Base-by-base conservation (phyloP, 2,888 invertebrate genomes). In the Chydorus sphaericus region DNA sequence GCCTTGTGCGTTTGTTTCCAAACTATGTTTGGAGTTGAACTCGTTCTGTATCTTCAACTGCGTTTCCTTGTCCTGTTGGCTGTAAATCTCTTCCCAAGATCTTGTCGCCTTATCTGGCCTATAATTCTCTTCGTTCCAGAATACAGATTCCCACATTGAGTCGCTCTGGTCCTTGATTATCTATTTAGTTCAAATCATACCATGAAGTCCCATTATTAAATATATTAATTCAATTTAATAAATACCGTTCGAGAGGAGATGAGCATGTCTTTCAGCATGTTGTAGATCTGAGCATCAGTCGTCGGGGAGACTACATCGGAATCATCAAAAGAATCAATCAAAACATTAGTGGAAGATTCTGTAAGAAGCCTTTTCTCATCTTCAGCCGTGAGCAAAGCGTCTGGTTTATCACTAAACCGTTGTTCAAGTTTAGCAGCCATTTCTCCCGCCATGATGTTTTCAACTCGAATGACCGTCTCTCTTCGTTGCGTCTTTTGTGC, bases 41-140 rank as follows among this genome's bases (percentile, higher is more conserved):
- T 8, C 16, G 7, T 39, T 6, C 6, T 7, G 8, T 7, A 39
- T 7, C 16, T n/a, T 39, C 39, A 18, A 7, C 39, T 39, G 7
- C 8, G 39, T 23, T 7, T 39, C 39, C 7, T n/a, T n/a, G 39
- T 18, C 39, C 16, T 16, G 20, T 8, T 39, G n/a, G 39, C 39
- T 16, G 16, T 39, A 39, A 7, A 39, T 23, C 16, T 39, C 39
- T 16, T 6, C 7, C 6, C n/a, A 10, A 7, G 39, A 18, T n/a
- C 20, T 39, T 6, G 8, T 39, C 16, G 39, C 7, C 7, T n/a
- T 6, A n/a, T 39, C 39, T 10, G 39, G 39, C 20, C 39, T 16
- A 23, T 39, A 39, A n/a, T n/a, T 39, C 18, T 39, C 39, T 39
- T 39, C 16, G 39, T 39, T n/a, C 39, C 39, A 39, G 39, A 39